Base-by-base conservation (phyloP, 2,888 invertebrate species). In the Meteorus colon region DNA sequence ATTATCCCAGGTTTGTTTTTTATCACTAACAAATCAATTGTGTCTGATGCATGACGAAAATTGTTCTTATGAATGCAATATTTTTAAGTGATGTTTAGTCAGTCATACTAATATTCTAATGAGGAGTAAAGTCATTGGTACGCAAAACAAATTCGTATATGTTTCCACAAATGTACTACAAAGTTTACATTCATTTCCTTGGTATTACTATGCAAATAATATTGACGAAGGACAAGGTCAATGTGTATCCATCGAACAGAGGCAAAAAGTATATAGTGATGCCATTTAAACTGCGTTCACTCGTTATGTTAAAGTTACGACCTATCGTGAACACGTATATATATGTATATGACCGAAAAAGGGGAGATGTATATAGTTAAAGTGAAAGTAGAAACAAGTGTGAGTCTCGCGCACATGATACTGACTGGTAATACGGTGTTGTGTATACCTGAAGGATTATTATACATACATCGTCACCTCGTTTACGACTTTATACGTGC, bases 391-490 rank as follows among this genome's bases (percentile, higher is more conserved):
- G 62, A 3, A 31, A n/a, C 62, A 51, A 74, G 41, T 41, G 45
- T 27, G 66, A 37, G 67, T 74, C 67, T 31, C 60, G 59, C 48
- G 67, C 74, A 74, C 67, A 67, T 74, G 74, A 74, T 67, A 74
- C 41, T 29, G 14, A 37, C 27, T 31, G 41, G 27, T 41, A 29
- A 34, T 31, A 29, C 31, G 41, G 48, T 62, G 41, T 68, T 62
- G 29, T 67, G 45, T 74, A 66, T 60, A 74, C 74, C 74, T 67
- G 60, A 12, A 29, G 31, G 34, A 68, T 74, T 74, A 74, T 74
- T 67, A 74, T 74, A 68, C 68, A 74, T 74, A 24, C 34, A 8
- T 34, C 74, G 31, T 68, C 74, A 68, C 73, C 74, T 74, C 68
- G 74, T 74, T 69, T 60, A 67, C 68, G 67, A 68, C 74, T 41